Evolutionary conservation across 2,888 invertebrate species (phyloP).

Genomic region (Criorhina ranunculi): DNA sequence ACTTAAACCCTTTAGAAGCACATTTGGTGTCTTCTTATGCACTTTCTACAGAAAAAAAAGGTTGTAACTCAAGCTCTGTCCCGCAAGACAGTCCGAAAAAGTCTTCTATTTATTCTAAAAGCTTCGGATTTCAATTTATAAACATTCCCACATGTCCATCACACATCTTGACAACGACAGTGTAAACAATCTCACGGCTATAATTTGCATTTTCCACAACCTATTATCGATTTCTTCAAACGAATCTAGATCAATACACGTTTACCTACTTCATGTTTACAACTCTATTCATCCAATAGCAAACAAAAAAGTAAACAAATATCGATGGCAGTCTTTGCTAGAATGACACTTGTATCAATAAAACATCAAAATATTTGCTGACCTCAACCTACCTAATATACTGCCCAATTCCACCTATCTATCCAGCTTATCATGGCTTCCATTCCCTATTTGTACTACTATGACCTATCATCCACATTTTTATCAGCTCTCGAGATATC

Average conservation of each 20-base stretch:
- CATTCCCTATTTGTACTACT: slow-evolving; percentile 40
- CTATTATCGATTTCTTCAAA: slow-evolving; percentile 45
- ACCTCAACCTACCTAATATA: slow-evolving; percentile 4
- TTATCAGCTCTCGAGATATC: slow-evolving; percentile 37
- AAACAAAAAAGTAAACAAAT: slow-evolving; percentile 34
- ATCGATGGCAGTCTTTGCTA: slow-evolving; percentile 24
- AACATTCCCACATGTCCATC: background rate
- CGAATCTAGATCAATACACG: slow-evolving; percentile 25
- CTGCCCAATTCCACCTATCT: slow-evolving; percentile 1
- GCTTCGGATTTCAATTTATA: background rate
- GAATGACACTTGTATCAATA: slow-evolving; percentile 29
- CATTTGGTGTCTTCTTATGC: too few species aligned
- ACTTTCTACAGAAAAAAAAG: too few species aligned
- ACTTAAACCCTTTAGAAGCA: too few species aligned
- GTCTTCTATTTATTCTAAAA: background rate
- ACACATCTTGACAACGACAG: slow-evolving; percentile 30
- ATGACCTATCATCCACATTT: slow-evolving; percentile 6
- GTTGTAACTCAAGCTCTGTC: too few species aligned
- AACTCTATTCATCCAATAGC: slow-evolving; percentile 18
- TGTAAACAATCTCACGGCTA: slow-evolving; percentile 49
- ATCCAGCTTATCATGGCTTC: slow-evolving; percentile 31
- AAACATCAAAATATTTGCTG: slow-evolving; percentile 25
- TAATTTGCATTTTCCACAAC: slow-evolving; percentile 31
- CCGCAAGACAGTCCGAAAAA: too few species aligned
- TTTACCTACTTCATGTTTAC: background rate